Percentiles rank a stretch among this genome's conserved stretches.
phyloP scores from a whole-genome alignment of 2,113 vertebrate genomes.

The Paralichthys olivaceus region DNA sequence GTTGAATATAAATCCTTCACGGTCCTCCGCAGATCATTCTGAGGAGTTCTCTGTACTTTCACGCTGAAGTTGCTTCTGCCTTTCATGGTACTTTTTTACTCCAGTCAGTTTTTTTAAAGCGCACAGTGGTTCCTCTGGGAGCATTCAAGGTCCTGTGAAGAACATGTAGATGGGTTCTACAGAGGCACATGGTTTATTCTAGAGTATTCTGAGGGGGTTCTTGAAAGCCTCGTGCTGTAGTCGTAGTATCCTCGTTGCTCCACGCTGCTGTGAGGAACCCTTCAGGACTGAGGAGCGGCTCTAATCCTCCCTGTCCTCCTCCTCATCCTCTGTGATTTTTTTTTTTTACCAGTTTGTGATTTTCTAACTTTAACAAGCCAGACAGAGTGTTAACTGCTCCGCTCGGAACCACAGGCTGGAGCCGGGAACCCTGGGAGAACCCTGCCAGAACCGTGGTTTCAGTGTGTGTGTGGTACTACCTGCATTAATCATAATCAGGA shows the following conservation, averaged over 20 bases:
- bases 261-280: background rate
- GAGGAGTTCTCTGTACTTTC: too few species aligned
- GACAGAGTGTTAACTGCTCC: conserved; percentile 45
- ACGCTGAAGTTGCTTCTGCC: too few species aligned
- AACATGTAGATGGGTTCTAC: too few species aligned
- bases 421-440: conserved; percentile 51
- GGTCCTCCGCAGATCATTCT: too few species aligned
- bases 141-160: background rate
- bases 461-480: conserved; percentile 74
- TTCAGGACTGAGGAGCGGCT: background rate
- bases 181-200: too few species aligned
- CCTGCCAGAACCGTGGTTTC: conserved; percentile 65
- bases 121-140: background rate
- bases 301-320: background rate
- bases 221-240: background rate
- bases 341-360: conserved; percentile 38
- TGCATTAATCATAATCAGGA: conserved; percentile 85
- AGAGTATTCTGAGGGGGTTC: background rate
- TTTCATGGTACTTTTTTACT: too few species aligned
- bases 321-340: conserved; percentile 3
- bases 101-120: too few species aligned
- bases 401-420: conserved; percentile 46
- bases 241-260: background rate
- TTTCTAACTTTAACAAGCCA: conserved; percentile 46
- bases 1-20: too few species aligned